Evolutionary conservation across 2,113 vertebrate species (phyloP).

Genomic region (Mellivora capensis): DNA sequence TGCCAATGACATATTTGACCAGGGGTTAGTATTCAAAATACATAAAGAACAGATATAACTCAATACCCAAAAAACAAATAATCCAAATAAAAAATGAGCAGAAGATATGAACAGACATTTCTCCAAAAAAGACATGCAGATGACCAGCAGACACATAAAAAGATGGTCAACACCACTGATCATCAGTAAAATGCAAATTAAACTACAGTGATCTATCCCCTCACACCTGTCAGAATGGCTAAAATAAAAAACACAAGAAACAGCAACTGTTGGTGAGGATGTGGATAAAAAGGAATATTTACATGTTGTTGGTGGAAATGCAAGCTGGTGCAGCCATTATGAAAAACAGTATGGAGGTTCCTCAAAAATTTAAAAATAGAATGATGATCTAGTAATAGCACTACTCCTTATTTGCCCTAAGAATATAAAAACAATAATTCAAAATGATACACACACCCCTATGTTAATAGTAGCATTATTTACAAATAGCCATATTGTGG

Average conservation of each 20-base stretch:
- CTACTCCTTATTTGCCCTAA: neutral
- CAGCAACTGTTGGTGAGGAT: neutral
- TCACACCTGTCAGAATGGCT: neutral
- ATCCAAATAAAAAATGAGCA: no score
- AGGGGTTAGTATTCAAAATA: no score
- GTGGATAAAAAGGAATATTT: neutral
- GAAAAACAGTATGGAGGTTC: neutral
- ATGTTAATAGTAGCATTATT: neutral
- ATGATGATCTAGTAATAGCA: neutral
- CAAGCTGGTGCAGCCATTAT: neutral
- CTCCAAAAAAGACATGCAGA: no score
- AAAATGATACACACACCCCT: neutral
- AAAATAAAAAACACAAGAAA: neutral
- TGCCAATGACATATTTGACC: no score
- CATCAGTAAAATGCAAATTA: neutral
- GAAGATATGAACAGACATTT: no score
- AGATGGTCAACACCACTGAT: neutral
- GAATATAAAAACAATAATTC: neutral
- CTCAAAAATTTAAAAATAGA: neutral
- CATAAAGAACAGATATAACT: no score
- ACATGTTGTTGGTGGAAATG: neutral
- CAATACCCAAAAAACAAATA: no score
- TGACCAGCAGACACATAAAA: neutral
- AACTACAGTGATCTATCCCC: neutral
- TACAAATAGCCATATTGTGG: neutral